A percentile compares a stretch with the other conserved stretches of the same genome.
Conservation (phyloP, 2,888 invertebrate species). For the Apamea anceps region DNA sequence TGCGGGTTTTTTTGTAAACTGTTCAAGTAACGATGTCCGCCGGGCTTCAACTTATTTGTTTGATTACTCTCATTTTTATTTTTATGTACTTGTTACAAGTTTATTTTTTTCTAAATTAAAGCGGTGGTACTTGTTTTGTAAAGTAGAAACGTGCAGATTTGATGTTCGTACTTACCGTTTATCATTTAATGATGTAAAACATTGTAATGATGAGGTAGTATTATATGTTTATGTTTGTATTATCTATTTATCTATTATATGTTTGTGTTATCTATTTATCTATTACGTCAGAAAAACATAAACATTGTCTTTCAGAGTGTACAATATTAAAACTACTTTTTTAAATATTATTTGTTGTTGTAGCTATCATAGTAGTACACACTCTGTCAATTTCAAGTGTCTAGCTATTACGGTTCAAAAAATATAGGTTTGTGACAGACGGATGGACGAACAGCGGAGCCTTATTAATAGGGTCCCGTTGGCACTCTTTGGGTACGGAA, state of each 20-base stretch:
- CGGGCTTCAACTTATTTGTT: slow-evolving; percentile 27
- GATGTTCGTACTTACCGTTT: background rate
- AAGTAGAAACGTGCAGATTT: background rate
- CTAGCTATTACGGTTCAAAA: background rate
- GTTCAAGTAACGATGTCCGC: slow-evolving; percentile 31
- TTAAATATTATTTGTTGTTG: background rate
- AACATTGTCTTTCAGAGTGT: background rate
- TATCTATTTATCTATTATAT: background rate
- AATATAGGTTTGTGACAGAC: background rate
- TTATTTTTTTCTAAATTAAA: background rate
- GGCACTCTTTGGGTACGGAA: background rate
- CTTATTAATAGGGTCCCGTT: background rate
- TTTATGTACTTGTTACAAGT: background rate
- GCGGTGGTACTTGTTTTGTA: background rate
- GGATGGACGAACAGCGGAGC: background rate
- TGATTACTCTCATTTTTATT: slow-evolving; percentile 34
- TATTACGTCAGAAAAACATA: background rate
- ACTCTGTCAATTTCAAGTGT: background rate
- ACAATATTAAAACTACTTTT: too few species aligned
- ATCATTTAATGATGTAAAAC: background rate
- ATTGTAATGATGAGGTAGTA: background rate
- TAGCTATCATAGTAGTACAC: background rate
- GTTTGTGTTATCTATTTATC: background rate
- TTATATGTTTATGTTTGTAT: background rate
- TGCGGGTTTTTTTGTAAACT: slow-evolving; percentile 5